Evolutionary conservation across 2,113 vertebrate genomes (phyloP).

Genomic region (Barnardius zonarius): DNA sequence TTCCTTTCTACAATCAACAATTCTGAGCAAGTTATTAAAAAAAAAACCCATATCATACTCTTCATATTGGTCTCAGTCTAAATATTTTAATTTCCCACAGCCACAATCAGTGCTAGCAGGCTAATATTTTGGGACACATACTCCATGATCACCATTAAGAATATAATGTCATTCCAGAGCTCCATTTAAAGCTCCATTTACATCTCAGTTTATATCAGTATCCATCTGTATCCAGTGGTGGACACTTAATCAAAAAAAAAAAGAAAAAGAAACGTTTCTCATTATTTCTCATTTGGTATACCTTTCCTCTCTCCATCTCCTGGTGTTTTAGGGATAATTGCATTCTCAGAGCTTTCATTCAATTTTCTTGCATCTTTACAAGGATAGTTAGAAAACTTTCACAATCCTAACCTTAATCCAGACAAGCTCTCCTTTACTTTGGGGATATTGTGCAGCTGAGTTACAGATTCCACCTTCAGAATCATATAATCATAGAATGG

Average conservation of each 20-base stretch:
- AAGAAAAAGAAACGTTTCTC: not conserved
- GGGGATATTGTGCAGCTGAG: not conserved
- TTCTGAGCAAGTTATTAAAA: not conserved
- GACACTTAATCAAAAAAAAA: not conserved
- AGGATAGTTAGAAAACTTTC: not conserved
- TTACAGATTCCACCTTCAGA: not conserved
- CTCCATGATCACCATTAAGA: not conserved
- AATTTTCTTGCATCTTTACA: not conserved
- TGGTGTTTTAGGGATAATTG: not conserved
- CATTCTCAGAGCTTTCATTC: not conserved
- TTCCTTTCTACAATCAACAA: not conserved
- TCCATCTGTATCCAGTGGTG: not conserved
- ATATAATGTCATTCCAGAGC: not conserved
- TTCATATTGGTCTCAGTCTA: not conserved
- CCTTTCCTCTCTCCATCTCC: not conserved
- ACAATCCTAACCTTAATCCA: not conserved
- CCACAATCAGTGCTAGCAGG: not conserved
- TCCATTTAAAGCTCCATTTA: not conserved
- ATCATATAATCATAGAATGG: not conserved
- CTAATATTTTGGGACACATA: not conserved
- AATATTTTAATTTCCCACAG: not conserved
- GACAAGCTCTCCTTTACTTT: not conserved
- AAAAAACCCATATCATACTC: not conserved
- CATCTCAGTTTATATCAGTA: not conserved
- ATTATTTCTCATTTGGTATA: not conserved